Conservation (phyloP, 2,113 vertebrate genomes). For the Semicossyphus pulcher region DNA sequence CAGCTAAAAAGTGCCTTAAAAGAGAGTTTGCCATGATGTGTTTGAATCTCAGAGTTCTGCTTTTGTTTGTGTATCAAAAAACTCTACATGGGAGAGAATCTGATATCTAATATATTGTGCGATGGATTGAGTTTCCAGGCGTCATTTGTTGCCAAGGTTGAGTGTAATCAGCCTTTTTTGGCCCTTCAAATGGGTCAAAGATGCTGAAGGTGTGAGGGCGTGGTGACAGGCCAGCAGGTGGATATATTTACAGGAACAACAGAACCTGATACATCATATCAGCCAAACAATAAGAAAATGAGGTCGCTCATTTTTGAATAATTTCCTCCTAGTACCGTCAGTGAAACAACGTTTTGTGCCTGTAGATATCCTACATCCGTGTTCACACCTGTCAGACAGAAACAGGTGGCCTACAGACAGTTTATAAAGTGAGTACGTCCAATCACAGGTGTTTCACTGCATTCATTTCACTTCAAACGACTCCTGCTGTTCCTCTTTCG, state of each 20-base stretch:
- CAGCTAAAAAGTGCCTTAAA: too few relatives aligned
- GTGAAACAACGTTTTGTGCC: neutral
- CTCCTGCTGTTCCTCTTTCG: neutral
- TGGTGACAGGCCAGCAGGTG: conserved; percentile 1
- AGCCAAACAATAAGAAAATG: conserved; percentile 1
- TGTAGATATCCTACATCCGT: too few relatives aligned
- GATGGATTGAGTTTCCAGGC: neutral
- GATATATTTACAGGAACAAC: conserved; percentile 33
- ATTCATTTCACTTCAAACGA: neutral
- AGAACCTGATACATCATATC: conserved; percentile 11
- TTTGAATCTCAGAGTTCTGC: neutral
- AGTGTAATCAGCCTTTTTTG: neutral
- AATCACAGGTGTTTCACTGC: neutral
- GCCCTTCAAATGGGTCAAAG: too few relatives aligned
- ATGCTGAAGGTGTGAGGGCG: too few relatives aligned
- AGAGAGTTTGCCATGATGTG: neutral
- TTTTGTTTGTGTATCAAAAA: conserved; percentile 21
- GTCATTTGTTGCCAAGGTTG: neutral
- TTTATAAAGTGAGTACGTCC: too few relatives aligned
- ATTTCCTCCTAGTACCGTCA: neutral
- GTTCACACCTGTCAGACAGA: neutral
- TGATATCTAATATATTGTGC: neutral
- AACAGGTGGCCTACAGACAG: neutral
- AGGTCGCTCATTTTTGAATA: neutral
- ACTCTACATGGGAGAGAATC: neutral